Evolutionary conservation across 1,140 invertebrate species (phyloP).

Genomic region (Pseudomyrmex dendroicus): DNA sequence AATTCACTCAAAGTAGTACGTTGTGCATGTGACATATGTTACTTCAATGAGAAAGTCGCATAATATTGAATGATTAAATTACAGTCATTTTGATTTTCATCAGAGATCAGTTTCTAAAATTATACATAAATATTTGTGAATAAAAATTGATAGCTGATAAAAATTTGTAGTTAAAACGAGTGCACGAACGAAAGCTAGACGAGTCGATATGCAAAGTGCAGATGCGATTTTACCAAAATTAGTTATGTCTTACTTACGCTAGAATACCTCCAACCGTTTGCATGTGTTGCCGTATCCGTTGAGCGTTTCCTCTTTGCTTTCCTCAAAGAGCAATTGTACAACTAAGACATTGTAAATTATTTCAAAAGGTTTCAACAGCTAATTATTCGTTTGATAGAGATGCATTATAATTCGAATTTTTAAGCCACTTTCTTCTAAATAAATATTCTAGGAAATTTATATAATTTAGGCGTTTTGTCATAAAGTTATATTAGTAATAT

Average conservation of each 20-base stretch:
- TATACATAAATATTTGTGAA: not conserved
- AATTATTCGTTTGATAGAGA: constrained; percentile 4
- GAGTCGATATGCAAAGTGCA: not conserved
- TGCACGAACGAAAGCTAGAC: not conserved
- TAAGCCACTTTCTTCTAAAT: too few relatives aligned
- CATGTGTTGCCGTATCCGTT: constrained; percentile 31
- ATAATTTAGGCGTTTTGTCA: too few relatives aligned
- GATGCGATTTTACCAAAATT: constrained; percentile 38
- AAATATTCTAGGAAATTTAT: too few relatives aligned
- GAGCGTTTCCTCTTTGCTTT: constrained; percentile 30
- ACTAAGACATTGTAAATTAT: constrained; percentile 28
- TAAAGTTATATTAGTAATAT: too few relatives aligned
- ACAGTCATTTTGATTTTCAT: not conserved
- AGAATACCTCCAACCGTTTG: constrained; percentile 54
- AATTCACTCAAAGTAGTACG: too few relatives aligned
- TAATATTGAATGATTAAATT: not conserved
- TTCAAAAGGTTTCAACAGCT: constrained; percentile 14
- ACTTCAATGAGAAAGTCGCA: too few relatives aligned
- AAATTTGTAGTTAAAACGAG: not conserved
- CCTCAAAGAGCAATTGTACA: not conserved
- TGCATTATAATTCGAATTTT: not conserved
- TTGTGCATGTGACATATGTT: too few relatives aligned
- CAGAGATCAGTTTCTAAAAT: not conserved
- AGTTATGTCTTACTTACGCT: constrained; percentile 61
- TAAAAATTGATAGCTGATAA: not conserved